Evolutionary conservation across 2,113 vertebrate genomes (phyloP).

Genomic region (Andinoacara biseriatus): DNA sequence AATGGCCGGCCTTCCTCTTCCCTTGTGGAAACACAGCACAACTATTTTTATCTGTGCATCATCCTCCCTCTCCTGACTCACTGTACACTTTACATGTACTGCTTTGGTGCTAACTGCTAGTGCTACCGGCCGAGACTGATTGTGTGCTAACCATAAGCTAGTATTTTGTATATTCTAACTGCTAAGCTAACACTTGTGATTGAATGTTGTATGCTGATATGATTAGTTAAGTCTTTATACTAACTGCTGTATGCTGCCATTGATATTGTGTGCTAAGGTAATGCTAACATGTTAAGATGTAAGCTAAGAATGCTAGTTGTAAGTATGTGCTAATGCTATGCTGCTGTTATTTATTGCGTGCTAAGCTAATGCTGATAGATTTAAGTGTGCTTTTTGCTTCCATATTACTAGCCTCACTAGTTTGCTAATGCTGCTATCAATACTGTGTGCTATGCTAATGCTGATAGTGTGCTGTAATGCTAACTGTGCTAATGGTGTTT

Average conservation of each 20-base stretch:
- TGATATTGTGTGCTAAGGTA: conserved; percentile 51
- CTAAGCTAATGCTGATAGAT: conserved; percentile 58
- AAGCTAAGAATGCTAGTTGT: conserved; percentile 33
- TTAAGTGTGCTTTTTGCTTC: conserved; percentile 62
- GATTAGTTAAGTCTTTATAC: conserved; percentile 27
- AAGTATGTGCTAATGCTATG: conserved; percentile 55
- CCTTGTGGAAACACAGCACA: conserved; percentile 5
- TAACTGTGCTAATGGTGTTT: conserved; percentile 75
- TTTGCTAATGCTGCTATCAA: conserved; percentile 56
- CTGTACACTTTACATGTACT: conserved; percentile 68
- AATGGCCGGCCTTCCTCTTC: neutral
- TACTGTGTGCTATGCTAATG: conserved; percentile 61
- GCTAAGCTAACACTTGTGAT: conserved; percentile 64
- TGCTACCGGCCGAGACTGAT: conserved; percentile 54
- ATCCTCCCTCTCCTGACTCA: conserved; percentile 65
- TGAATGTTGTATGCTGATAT: conserved; percentile 34
- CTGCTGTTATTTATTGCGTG: conserved; percentile 42
- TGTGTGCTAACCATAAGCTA: conserved; percentile 63
- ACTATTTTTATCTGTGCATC: conserved; percentile 62
- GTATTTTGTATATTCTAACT: conserved; percentile 26
- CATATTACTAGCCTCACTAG: conserved; percentile 31
- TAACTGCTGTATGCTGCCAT: conserved; percentile 55
- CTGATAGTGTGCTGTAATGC: conserved; percentile 65
- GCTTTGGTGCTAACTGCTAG: conserved; percentile 69
- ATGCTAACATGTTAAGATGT: conserved; percentile 45